A percentile compares a stretch with the other conserved stretches of the same genome.
Evolutionary conservation across 2,888 invertebrate species (phyloP).

Genomic region (Euphydryas editha): DNA sequence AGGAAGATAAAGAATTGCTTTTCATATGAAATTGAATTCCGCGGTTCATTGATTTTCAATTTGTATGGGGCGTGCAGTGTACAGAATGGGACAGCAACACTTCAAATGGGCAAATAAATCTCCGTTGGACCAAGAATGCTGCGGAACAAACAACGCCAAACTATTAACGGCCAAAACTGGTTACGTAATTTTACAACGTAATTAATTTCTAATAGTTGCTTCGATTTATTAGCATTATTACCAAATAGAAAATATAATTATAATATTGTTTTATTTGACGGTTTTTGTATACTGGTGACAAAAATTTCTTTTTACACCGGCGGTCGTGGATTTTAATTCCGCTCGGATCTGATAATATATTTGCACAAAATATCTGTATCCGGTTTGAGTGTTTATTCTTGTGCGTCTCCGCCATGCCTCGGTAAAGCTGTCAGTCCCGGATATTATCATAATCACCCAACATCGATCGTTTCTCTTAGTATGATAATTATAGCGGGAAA

Average conservation of each 20-base stretch:
- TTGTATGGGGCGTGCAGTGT: constrained; percentile 65
- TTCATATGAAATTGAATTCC: constrained; percentile 74
- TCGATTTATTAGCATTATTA: neutral
- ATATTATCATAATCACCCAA: too few species aligned
- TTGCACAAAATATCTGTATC: too few species aligned
- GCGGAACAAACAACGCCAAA: constrained; percentile 41
- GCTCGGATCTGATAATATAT: too few species aligned
- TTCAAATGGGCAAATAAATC: constrained; percentile 65
- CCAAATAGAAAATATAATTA: neutral
- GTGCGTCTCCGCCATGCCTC: too few species aligned
- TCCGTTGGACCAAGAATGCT: constrained; percentile 51
- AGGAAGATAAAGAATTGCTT: constrained; percentile 66
- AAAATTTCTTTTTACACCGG: too few species aligned
- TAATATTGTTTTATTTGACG: too few species aligned
- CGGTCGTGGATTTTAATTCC: too few species aligned
- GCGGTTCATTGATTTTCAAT: constrained; percentile 80
- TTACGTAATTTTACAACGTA: constrained; percentile 18
- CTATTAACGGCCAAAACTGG: constrained; percentile 27
- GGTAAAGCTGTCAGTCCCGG: too few species aligned
- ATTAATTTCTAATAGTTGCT: constrained; percentile 6
- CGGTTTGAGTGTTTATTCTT: too few species aligned
- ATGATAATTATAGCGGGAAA: too few species aligned
- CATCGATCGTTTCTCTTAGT: too few species aligned
- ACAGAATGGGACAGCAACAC: constrained; percentile 52
- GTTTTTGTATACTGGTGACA: too few species aligned